A percentile compares a stretch with the other conserved stretches of the same genome.
phyloP scores from a whole-genome alignment of 2,888 invertebrate genomes.

The Glaucopsyche alexis region DNA sequence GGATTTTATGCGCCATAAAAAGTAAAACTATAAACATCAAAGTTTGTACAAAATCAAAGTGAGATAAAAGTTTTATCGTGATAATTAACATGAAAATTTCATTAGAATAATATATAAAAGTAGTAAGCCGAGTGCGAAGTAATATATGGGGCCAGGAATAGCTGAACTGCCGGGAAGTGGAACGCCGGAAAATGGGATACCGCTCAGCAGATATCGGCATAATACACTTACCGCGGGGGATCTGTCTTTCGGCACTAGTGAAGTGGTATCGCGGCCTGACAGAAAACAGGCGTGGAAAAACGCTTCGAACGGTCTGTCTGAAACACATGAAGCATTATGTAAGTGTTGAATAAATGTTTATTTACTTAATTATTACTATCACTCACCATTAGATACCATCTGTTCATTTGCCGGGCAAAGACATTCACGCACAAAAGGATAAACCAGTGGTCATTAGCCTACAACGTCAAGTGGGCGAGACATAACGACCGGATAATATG shows the following conservation, averaged over 20 bases:
- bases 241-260: too few species aligned
- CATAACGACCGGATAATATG: neutral
- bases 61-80: slow-evolving; percentile 1
- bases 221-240: too few species aligned
- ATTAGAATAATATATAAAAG: slow-evolving; percentile 20
- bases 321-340: too few species aligned
- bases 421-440: neutral
- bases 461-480: slow-evolving; percentile 4
- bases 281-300: too few species aligned
- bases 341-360: too few species aligned
- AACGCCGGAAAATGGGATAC: neutral
- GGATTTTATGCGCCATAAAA: slow-evolving; percentile 15
- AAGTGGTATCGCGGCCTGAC: too few species aligned
- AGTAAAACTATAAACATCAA: slow-evolving; percentile 15
- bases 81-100: slow-evolving; percentile 20
- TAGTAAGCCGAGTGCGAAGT: slow-evolving; percentile 5
- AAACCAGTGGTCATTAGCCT: slow-evolving; percentile 1
- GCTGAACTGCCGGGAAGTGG: slow-evolving; percentile 6
- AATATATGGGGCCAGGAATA: neutral
- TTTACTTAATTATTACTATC: too few species aligned
- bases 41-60: neutral
- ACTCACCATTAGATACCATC: neutral
- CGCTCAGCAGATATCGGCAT: neutral
- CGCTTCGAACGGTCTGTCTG: too few species aligned
- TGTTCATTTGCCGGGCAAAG: neutral